Evolutionary conservation across 2,113 vertebrate species (phyloP), one percentile per base, ranked within the genome.

Genomic region (Pelusios castaneus): DNA sequence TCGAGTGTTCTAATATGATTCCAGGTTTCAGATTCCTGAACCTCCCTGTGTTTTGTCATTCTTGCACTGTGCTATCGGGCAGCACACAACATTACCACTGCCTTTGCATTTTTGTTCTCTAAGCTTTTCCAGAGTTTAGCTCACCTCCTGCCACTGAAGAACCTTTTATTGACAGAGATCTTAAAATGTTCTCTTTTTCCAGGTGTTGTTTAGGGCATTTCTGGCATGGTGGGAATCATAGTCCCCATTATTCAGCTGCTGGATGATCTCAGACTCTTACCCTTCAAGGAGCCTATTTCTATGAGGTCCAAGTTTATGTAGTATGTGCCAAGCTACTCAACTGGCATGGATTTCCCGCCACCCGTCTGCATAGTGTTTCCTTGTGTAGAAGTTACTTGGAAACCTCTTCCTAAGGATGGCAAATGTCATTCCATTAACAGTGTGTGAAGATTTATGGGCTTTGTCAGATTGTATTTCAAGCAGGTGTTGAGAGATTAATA

Each of bases 401-500:
- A 80, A 95, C 58, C 3, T 45, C 41, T 76, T 76, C 38, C 25
- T 76, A 45, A 76, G 41, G 25, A 29, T 54, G 78, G 83, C 43
- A 90, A 83, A 34, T 17, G 8, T 31, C 78, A 14, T 29, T 75
- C n/a, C 1, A 3, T 19, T 58, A 2, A 49, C 41, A 41, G 2
- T 0, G 0, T 0, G 0, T 0, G 0, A 21, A 38, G 56, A 22
- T 88, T 90, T 47, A 79, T 67, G 76, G 87, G 55, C 31, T 91
- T 21, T 24, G 43, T 91, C 82, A 80, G 82, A 89, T 0, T 79
- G 47, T 45, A 34, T 47, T 78, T 70, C 80, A 85, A 87, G 89
- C 87, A 91, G 89, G 77, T 91, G 89, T 92, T 93, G 80, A 89
- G 67, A 77, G 51, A 16, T 90, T 89, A 85, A 83, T 1, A 8